Conservation (phyloP, 2,797 vertebrate genomes). For the Mus caroli region DNA sequence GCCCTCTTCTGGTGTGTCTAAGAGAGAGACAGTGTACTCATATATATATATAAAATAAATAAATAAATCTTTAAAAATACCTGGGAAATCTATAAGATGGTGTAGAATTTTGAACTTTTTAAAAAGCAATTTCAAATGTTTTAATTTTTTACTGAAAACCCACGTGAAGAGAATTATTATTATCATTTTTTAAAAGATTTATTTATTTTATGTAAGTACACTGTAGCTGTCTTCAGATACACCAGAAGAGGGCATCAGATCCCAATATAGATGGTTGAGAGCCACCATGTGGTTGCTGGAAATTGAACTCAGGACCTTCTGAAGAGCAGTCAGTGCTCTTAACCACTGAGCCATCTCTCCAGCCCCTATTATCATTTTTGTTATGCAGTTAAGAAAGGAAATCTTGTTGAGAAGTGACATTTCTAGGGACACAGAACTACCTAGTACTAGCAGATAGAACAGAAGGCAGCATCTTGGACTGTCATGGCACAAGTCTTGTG, state of each 20-base stretch:
- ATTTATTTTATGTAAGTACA: too few relatives aligned
- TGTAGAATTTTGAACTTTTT: slow-evolving; percentile 51
- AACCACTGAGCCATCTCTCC: too few relatives aligned
- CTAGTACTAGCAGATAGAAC: background rate
- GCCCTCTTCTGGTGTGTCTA: too few relatives aligned
- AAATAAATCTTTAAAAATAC: background rate
- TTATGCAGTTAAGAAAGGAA: slow-evolving; percentile 31
- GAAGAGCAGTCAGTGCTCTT: too few relatives aligned
- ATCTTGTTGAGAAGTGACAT: slow-evolving; percentile 40
- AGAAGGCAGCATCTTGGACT: slow-evolving; percentile 28
- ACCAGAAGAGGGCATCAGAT: too few relatives aligned
- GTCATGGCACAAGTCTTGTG: background rate
- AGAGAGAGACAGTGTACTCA: too few relatives aligned
- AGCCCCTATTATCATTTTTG: background rate
- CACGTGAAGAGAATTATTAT: background rate
- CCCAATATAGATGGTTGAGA: too few relatives aligned
- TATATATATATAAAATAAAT: too few relatives aligned
- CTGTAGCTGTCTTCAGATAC: too few relatives aligned
- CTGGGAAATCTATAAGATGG: slow-evolving; percentile 33
- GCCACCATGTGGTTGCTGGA: too few relatives aligned
- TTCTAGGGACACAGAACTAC: background rate
- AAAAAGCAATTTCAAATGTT: slow-evolving; percentile 27
- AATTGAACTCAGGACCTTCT: too few relatives aligned
- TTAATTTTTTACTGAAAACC: slow-evolving; percentile 65
- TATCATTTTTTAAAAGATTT: background rate